Base-by-base conservation (phyloP, 2,113 vertebrate species). In the Malurus elegans region DNA sequence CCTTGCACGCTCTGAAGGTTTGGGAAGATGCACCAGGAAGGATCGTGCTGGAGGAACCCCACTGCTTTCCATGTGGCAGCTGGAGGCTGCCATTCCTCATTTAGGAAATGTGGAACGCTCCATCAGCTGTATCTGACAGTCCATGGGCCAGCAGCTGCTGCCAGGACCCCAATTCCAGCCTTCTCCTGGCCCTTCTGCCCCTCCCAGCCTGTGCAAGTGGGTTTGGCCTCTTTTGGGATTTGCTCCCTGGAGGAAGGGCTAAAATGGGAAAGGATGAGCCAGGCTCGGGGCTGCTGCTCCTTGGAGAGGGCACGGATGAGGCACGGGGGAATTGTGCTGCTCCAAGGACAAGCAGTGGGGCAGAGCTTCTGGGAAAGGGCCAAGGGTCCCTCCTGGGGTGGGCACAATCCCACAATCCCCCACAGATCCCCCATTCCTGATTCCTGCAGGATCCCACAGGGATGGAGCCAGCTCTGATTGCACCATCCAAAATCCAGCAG, bases 251-350 rank as follows among this genome's bases (percentile, higher is more conserved):
- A 2, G 4, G 40, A 7, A 48, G 16, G 48, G 84, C 79, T 57
- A 10, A 54, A 79, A 71, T 3, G 34, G 38, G 80, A 26, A 50
- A 21, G 80, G 91, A 57, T 0, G 4, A 5, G 16, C 28, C 38
- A 1, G 53, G 75, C 1, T 2, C 0, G 3, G 44, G 10, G 67
- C 83, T 60, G 74, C 28, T 2, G 67, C 51, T 70, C 23, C 91
- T 70, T 5, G 0, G n/a, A 10, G 48, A 8, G 2, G 4, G 64
- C 21, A 0, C 12, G 2, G 45, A n/a, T 8, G 31, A 53, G 50
- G 34, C 1, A 0, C 8, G 6, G 42, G 17, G 34, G 65, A 42
- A 34, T 86, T 57, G 53, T 72, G 44, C 67, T 1, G 5, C 76
- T 73, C 20, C 72, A 18, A 62, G 80, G 76, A n/a, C 62, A 10